Evolutionary conservation across 2,888 invertebrate genomes (phyloP).

Genomic region (Platycnemis pennipes): DNA sequence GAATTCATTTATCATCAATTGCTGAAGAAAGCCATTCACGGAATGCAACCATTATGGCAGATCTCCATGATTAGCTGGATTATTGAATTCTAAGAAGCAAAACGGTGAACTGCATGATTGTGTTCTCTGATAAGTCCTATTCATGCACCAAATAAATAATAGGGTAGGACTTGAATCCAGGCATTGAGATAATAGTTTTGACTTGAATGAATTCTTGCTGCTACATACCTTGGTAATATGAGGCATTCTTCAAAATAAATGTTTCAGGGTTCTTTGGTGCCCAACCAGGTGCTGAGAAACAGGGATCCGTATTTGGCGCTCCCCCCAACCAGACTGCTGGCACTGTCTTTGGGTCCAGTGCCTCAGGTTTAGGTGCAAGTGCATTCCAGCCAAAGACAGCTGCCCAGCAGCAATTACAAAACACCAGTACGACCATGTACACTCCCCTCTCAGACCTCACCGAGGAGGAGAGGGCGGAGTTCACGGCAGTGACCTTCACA

Average conservation of each 20-base stretch:
- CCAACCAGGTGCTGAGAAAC: neutral
- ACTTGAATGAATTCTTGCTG: no score
- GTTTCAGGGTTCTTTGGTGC: neutral
- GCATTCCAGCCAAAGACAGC: neutral
- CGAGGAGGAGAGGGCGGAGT: neutral
- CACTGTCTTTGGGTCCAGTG: neutral
- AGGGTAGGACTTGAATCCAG: no score
- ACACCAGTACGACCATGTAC: neutral
- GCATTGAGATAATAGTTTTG: no score
- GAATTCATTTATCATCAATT: no score
- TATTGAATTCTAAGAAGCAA: no score
- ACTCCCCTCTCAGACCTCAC: constrained; percentile 14
- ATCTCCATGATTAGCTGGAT: no score
- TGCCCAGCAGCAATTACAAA: neutral
- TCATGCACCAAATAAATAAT: no score
- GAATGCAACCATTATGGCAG: no score
- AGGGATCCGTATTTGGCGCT: neutral
- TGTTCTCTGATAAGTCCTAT: no score
- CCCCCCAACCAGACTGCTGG: neutral
- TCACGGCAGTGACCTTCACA: constrained; percentile 36
- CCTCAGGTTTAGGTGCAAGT: neutral
- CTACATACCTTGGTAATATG: no score
- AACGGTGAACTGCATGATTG: no score
- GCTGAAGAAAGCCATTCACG: no score
- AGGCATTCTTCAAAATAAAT: neutral